phyloP scores from a whole-genome alignment of 30 jellyfish, hydroid and myxozoan genomes.

The Catostylus mosaicus region DNA sequence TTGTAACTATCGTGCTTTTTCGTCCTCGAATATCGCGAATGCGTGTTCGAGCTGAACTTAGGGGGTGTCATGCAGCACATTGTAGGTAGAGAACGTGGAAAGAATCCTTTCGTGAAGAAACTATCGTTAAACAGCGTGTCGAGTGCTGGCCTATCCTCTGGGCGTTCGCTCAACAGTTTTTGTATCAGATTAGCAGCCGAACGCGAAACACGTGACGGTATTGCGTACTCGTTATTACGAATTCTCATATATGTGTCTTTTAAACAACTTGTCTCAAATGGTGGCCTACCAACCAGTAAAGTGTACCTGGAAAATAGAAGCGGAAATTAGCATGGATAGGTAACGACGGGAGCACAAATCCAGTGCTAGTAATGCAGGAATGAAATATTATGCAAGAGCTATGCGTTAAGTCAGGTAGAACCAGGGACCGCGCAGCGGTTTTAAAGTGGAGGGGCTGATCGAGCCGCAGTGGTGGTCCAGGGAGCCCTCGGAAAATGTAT shows the following conservation, averaged over 20 bases:
- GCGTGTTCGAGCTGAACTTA: constrained; percentile 76
- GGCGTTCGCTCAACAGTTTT: constrained; percentile 89
- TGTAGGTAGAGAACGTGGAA: constrained; percentile 89
- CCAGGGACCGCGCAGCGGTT: no score
- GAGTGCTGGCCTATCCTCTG: constrained; percentile 94
- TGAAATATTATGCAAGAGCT: no score
- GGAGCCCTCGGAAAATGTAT: no score
- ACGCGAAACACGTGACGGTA: constrained; percentile 93
- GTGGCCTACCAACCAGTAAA: constrained; percentile 96
- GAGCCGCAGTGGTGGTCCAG: no score
- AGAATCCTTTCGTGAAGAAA: constrained; percentile 93
- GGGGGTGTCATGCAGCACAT: constrained; percentile 98
- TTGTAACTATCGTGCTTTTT: constrained; percentile 20
- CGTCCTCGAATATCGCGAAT: constrained; percentile 46
- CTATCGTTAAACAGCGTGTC: constrained; percentile 81
- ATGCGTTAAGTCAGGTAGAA: no score
- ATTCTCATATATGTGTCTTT: constrained; percentile 95
- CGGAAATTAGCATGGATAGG: no score
- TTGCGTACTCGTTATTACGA: constrained; percentile 96
- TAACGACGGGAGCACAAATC: no score
- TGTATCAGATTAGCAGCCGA: constrained; percentile 95
- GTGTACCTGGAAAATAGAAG: constrained; percentile 79
- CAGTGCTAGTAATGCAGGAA: no score
- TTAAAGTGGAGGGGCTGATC: no score
- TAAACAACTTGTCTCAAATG: constrained; percentile 95